Evolutionary conservation across 2,888 invertebrate species (phyloP), one percentile per base, ranked within the genome.

Genomic region (Plagodis dolabraria): DNA sequence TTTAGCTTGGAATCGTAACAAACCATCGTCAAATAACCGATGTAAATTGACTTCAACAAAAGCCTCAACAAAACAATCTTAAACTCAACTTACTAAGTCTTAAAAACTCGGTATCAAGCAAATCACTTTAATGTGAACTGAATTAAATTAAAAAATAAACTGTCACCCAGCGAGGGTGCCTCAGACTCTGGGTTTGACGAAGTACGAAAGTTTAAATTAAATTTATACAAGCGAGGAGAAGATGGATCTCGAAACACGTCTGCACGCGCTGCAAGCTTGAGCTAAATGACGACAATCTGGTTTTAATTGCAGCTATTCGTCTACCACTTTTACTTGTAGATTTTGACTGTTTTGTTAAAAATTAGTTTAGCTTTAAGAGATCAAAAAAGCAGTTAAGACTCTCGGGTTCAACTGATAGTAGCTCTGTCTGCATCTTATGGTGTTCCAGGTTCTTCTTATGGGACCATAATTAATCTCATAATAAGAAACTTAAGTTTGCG

Each of bases 141-240:
- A 78, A 83, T 83, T 80, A 80, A 81, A 80, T 83, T 80, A 78
- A 80, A 84, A 82, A 81, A 75, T 68, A 72, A 75, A 73, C 76
- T 82, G 79, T 83, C 79, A 75, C 70, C 70, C 69, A 54, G 64
- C 59, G 70, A 71, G 74, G 75, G 50, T 66, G 71, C 73, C 71
- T 76, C 66, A 67, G 75, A 68, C 74, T 73, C 68, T 64, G 69
- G 72, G 66, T 80, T 83, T 86, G 84, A 85, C 77, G 80, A 76
- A 86, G 84, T 74, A 79, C 74, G 75, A 85, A 88, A 87, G 82
- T 87, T 89, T 83, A 83, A 83, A 87, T 88, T 85, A 84, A 86
- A 86, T 85, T 84, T 78, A 78, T 77, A 75, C 72, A 77, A 77
- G 78, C 75, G 72, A 71, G 44, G 63, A 47, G 67, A 74, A 79